Evolutionary conservation across 64 coral and sea anemone genomes (phyloP), one percentile per base, ranked within the genome.

Genomic region (Porites australiensis): DNA sequence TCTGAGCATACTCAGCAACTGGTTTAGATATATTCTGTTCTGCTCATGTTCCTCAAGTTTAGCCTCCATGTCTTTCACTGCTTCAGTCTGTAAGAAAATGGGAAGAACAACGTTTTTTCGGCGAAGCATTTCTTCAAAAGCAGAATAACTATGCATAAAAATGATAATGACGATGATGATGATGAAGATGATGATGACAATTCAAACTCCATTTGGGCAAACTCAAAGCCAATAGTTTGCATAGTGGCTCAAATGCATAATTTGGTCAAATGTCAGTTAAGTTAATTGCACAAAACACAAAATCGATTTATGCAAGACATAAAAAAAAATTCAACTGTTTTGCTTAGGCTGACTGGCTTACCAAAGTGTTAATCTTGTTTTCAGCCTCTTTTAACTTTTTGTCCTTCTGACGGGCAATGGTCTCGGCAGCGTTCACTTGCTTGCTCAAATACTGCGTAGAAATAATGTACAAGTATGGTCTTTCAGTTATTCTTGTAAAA

Each of bases 21-120:
- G 92, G 74, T 87, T 87, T 3, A 97, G 74, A 57, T 94, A 93
- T 15, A 81, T 19, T 46, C 88, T 86, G 72, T 97, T 92, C 66
- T 97, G 92, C 23, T 91, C 82, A 10, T 97, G 95, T 18, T 97
- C 95, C 57, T 88, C 71, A 58, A 94, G 90, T 18, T 93, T 90
- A 44, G 79, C 90, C 50, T 96, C 90, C 49, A 88, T 93, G 84
- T 96, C 86, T 57, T 96, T 93, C 22, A 93, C 92, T 13, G 91
- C 95, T 37, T 89, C 95, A 2, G 95, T 96, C 95, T 96, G 77
- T 19, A 83, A 44, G 82, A 14, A 46, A 12, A 65, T 68, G 8
- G 3, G 7, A 64, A 57, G 14, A 4, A 79, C 0, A 37, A 37
- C 27, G 27, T 37, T 37, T 37, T 37, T 37, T 37, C 0, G 27